A percentile compares a stretch with the other conserved stretches of the same genome.
phyloP scores from a whole-genome alignment of 2,113 vertebrate species.

The Collichthys lucidus region DNA sequence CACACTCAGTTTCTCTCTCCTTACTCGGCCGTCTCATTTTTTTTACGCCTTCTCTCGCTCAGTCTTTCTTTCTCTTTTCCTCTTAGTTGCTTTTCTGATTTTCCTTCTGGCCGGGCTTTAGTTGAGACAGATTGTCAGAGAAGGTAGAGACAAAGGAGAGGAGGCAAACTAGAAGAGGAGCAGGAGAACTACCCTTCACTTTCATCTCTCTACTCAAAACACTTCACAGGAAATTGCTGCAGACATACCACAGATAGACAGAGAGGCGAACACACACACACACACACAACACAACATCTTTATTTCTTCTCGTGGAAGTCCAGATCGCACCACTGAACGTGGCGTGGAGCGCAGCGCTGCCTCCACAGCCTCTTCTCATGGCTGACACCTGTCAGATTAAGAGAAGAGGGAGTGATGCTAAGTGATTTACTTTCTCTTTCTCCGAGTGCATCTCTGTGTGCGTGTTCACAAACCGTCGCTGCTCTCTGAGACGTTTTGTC shows the following conservation, averaged over 20 bases:
- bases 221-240: slow-evolving; percentile 68
- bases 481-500: slow-evolving; percentile 46
- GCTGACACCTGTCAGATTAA: slow-evolving; percentile 62
- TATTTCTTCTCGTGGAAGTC: slow-evolving; percentile 45
- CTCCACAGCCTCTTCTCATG: slow-evolving; percentile 7
- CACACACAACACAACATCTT: slow-evolving; percentile 30
- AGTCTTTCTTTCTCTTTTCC: neutral
- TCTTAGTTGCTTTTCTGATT: slow-evolving; percentile 1
- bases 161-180: slow-evolving; percentile 11
- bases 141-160: slow-evolving; percentile 25
- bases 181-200: slow-evolving; percentile 48
- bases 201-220: slow-evolving; percentile 61
- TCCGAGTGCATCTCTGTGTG: slow-evolving; percentile 6
- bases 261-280: slow-evolving; percentile 19
- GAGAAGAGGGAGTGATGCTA: slow-evolving; percentile 37
- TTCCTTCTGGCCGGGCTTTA: slow-evolving; percentile 43
- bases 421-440: slow-evolving; percentile 42
- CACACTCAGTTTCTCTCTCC: slow-evolving; percentile 1
- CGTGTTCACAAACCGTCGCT: slow-evolving; percentile 18
- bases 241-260: slow-evolving; percentile 37
- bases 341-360: slow-evolving; percentile 11
- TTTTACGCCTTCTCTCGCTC: neutral
- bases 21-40: neutral
- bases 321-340: slow-evolving; percentile 24
- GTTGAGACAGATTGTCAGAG: slow-evolving; percentile 52